Conservation (phyloP, 2,888 invertebrate species). For the Nemurella pictetii region DNA sequence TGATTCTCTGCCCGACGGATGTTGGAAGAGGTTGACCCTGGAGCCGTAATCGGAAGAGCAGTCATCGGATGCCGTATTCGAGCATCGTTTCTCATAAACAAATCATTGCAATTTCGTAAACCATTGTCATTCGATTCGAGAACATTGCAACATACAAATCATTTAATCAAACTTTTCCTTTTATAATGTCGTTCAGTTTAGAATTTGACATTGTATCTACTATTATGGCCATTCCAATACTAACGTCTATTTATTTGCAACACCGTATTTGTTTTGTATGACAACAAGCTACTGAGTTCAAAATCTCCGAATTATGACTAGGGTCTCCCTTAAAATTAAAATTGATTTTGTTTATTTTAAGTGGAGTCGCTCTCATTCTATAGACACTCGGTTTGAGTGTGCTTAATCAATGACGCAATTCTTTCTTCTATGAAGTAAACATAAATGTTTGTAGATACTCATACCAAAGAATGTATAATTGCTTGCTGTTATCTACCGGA, state of each 20-base stretch:
- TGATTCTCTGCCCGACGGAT: conserved; percentile 75
- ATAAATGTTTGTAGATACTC: conserved; percentile 31
- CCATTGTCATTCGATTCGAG: not conserved
- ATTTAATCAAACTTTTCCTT: not conserved
- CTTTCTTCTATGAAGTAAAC: conserved; percentile 11
- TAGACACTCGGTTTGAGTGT: not conserved
- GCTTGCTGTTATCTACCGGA: conserved; percentile 17
- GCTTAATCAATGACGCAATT: not conserved
- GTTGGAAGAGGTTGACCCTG: conserved; percentile 76
- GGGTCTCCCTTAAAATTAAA: not conserved
- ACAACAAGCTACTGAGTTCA: not conserved
- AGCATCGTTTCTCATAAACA: not conserved
- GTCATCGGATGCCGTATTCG: not conserved
- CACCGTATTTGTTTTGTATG: not conserved
- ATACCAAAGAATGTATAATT: conserved; percentile 36
- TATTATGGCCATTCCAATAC: not conserved
- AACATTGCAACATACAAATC: not conserved
- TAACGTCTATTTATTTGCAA: not conserved
- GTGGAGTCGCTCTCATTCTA: not conserved
- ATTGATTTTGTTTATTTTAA: not conserved
- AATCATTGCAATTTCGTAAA: not conserved
- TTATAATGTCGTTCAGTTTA: not conserved
- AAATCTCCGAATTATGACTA: not conserved
- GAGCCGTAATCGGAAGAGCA: conserved; percentile 60
- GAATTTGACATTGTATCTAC: not conserved